Conservation (phyloP, 2,797 vertebrate species). For the Labeo calbasu region DNA sequence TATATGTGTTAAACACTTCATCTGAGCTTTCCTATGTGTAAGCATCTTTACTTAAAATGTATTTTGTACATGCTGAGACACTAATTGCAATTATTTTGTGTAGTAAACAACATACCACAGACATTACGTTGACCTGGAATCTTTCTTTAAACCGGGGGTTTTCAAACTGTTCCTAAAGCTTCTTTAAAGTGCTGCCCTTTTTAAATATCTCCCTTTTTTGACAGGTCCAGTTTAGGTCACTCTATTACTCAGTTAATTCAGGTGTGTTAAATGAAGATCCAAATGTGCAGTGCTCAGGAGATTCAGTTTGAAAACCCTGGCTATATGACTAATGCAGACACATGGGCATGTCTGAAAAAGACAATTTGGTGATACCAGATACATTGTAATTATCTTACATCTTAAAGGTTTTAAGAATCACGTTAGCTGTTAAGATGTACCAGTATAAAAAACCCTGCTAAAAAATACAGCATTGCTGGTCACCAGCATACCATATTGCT, state of each 20-base stretch:
- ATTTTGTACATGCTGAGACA: not conserved
- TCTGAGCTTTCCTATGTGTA: not conserved
- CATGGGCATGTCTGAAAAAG: not conserved
- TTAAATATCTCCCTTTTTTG: not conserved
- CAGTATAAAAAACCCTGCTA: not conserved
- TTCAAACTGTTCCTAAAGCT: not conserved
- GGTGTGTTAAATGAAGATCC: slow-evolving; percentile 8
- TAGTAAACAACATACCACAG: slow-evolving; percentile 5
- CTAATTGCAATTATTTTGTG: not conserved
- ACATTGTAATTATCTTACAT: not conserved
- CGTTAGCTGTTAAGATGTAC: not conserved
- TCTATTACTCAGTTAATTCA: not conserved
- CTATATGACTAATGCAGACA: not conserved
- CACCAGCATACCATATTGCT: not conserved
- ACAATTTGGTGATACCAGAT: not conserved
- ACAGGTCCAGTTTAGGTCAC: not conserved
- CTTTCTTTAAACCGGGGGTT: not conserved
- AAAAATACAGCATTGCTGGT: not conserved
- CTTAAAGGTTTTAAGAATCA: not conserved
- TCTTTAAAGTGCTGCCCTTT: not conserved
- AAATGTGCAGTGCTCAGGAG: not conserved
- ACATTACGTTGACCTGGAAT: not conserved
- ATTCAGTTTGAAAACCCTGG: not conserved
- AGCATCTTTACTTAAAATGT: not conserved
- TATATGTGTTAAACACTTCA: not conserved